A percentile compares a stretch with the other conserved stretches of the same genome.
These are phyloP conservation scores for Pecten maximus DNA, from an alignment of 2,888 invertebrate genomes.

Conservation along the genomic window DNA sequence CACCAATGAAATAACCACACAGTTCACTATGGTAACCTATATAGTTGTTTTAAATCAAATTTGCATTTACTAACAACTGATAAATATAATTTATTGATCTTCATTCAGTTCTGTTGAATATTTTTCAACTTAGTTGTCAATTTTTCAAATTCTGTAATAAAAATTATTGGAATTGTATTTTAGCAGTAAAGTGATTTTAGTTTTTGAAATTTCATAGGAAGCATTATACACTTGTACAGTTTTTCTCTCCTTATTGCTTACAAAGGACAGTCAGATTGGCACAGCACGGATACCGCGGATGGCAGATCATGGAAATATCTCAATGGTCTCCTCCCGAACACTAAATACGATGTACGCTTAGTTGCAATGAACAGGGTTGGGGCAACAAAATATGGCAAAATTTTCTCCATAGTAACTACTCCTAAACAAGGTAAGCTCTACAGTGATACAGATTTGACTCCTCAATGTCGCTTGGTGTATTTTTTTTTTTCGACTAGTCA, in stretches of 20 bases:
- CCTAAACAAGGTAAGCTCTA: conserved; percentile 57
- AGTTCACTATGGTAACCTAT: too few species aligned
- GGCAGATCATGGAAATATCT: conserved; percentile 71
- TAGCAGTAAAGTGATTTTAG: too few species aligned
- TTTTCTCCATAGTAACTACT: conserved; percentile 64
- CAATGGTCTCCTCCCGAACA: conserved; percentile 65
- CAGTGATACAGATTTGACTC: background rate
- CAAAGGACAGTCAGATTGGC: conserved; percentile 69
- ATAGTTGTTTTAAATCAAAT: too few species aligned
- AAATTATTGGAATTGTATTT: too few species aligned
- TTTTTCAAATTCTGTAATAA: too few species aligned
- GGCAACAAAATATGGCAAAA: conserved; percentile 69
- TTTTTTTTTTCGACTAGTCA: background rate
- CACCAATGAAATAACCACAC: too few species aligned
- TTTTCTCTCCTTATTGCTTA: conserved; percentile 20
- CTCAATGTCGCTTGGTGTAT: conserved; percentile 3
- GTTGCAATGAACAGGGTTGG: conserved; percentile 72
- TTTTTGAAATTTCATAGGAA: too few species aligned
- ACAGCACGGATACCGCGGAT: conserved; percentile 64
- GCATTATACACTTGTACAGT: background rate
- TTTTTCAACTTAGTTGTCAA: too few species aligned
- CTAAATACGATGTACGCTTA: conserved; percentile 71
- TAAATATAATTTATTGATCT: too few species aligned
- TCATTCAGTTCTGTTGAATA: too few species aligned
- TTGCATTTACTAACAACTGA: too few species aligned